Conservation (phyloP, 2,797 vertebrate species). For the Luscinia megarhynchos region DNA sequence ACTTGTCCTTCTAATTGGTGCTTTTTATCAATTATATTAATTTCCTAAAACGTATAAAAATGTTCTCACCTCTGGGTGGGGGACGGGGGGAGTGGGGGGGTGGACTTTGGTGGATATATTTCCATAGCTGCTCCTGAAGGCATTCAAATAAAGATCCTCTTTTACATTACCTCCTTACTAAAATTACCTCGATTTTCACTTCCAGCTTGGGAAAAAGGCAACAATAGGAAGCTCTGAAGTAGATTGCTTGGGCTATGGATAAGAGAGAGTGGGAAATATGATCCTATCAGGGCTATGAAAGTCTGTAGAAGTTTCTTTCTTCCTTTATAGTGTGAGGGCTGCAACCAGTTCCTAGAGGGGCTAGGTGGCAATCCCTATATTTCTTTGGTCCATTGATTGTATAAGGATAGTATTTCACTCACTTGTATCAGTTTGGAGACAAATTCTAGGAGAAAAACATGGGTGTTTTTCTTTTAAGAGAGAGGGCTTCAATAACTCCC, state of each 20-base stretch:
- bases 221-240: neutral
- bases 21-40: neutral
- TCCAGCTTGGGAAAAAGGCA: neutral
- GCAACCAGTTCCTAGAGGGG: neutral
- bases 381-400: neutral
- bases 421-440: neutral
- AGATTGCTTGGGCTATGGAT: neutral
- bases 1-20: neutral
- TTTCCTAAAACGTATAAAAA: neutral
- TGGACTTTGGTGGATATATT: neutral
- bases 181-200: neutral
- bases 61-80: too few relatives aligned
- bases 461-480: neutral
- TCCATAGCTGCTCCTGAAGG: neutral
- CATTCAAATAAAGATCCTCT: neutral
- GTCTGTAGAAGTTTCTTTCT: neutral
- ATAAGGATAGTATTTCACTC: neutral
- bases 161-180: neutral
- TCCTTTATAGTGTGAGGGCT: neutral
- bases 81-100: too few relatives aligned
- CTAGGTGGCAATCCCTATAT: neutral
- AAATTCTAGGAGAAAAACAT: neutral
- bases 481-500: neutral
- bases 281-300: neutral
- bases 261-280: neutral